Evolutionary conservation across 53 echinoderm and acorn worm species (phyloP).

Genomic region (Mesocentrotus franciscanus): DNA sequence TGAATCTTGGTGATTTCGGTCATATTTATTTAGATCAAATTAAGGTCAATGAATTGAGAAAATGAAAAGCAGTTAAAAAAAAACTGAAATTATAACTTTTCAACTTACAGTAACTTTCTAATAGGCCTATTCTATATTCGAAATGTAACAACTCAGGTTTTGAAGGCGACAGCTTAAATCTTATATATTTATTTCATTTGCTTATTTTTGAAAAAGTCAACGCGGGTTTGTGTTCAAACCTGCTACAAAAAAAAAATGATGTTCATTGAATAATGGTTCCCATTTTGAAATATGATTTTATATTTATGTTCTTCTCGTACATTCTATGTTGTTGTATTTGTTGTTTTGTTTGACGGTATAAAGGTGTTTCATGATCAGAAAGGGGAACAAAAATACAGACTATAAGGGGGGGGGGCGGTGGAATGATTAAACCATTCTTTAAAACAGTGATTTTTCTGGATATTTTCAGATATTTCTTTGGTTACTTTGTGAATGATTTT

Average conservation of each 20-base stretch:
- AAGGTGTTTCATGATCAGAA: neutral
- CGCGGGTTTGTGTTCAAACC: neutral
- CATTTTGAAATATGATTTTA: neutral
- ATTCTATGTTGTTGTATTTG: neutral
- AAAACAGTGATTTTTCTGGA: neutral
- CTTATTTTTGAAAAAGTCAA: slow-evolving; percentile 14
- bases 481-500: too few species aligned
- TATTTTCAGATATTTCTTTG: too few species aligned
- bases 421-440: neutral
- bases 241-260: neutral
- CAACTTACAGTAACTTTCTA: too few species aligned
- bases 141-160: slow-evolving; percentile 8
- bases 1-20: neutral
- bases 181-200: neutral
- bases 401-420: neutral
- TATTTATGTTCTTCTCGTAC: neutral
- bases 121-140: neutral
- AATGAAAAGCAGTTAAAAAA: too few species aligned
- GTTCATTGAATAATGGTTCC: slow-evolving; percentile 41
- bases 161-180: neutral
- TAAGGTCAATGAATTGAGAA: neutral
- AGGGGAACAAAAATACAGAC: neutral
- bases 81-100: too few species aligned
- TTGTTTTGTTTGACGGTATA: neutral
- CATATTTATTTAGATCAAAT: neutral